Evolutionary conservation across 2,888 invertebrate genomes (phyloP).

Genomic region (Eupithecia inturbata): DNA sequence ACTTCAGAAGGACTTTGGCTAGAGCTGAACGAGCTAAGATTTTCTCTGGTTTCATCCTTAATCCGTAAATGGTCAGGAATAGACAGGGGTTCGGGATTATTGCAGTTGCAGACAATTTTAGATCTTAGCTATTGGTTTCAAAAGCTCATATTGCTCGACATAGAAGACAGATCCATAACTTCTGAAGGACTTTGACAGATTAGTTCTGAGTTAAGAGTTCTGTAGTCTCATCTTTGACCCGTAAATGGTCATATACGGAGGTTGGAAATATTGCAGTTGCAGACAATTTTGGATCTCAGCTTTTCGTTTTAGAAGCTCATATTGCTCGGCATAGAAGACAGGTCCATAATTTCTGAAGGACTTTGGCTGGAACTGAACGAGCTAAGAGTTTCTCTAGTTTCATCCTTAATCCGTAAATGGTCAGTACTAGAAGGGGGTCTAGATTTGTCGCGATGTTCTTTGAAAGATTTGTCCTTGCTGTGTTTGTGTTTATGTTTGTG

Average conservation of each 20-base stretch:
- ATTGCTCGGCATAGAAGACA: constrained; percentile 73
- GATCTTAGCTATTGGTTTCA: neutral
- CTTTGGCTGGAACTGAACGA: constrained; percentile 91
- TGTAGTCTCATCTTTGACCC: constrained; percentile 89
- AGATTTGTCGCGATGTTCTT: constrained; percentile 78
- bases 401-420: constrained; percentile 87
- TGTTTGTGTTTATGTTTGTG: constrained; percentile 96
- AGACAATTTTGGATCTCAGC: neutral
- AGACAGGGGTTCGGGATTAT: neutral
- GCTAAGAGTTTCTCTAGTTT: constrained; percentile 90
- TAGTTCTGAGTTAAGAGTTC: constrained; percentile 91
- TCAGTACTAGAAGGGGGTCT: constrained; percentile 73
- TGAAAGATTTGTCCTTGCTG: constrained; percentile 75
- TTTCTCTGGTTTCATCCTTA: constrained; percentile 90
- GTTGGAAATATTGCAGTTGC: neutral
- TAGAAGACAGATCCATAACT: constrained; percentile 64
- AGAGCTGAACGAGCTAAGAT: constrained; percentile 89
- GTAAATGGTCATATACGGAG: neutral
- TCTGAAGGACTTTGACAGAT: constrained; percentile 88
- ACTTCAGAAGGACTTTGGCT: constrained; percentile 87
- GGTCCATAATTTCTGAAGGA: constrained; percentile 80
- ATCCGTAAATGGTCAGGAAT: constrained; percentile 83
- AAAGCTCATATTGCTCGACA: constrained; percentile 65
- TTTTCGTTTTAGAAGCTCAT: constrained; percentile 48
- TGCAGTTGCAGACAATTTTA: neutral